Evolutionary conservation across 2,113 vertebrate genomes (phyloP).

Genomic region (Potamarius usumacintae): DNA sequence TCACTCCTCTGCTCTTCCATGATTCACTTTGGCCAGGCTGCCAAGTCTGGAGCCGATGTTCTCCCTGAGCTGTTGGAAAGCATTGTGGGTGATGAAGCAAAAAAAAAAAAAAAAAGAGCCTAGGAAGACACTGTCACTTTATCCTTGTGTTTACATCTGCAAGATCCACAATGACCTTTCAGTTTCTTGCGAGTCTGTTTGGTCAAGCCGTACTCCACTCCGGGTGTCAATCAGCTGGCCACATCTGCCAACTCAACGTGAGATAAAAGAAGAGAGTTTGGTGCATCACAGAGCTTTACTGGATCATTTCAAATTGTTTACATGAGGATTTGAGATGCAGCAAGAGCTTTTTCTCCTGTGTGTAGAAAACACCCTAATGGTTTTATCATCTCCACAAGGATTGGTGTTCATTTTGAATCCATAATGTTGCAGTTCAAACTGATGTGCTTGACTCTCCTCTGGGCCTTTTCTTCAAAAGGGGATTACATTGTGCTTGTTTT

Average conservation of each 20-base stretch:
- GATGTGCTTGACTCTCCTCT: background rate
- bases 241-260: conserved; percentile 2
- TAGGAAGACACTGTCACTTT: conserved; percentile 29
- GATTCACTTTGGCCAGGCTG: conserved; percentile 35
- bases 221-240: conserved; percentile 40
- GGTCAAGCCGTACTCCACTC: conserved; percentile 18
- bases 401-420: background rate
- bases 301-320: background rate
- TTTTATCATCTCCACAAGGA: background rate
- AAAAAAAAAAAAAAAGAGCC: conserved; percentile 24
- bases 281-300: background rate
- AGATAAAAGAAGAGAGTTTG: background rate
- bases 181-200: conserved; percentile 13
- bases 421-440: conserved; percentile 3
- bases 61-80: conserved; percentile 57
- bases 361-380: background rate
- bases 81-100: conserved; percentile 61
- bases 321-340: background rate
- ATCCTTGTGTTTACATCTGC: conserved; percentile 45
- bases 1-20: conserved; percentile 46
- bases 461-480: background rate
- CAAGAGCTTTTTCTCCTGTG: background rate
- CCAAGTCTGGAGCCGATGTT: conserved; percentile 40
- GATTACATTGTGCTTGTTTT: conserved; percentile 4
- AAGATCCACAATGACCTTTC: conserved; percentile 49